Base-by-base conservation (phyloP, 2,888 invertebrate species). In the Beris morrisii region DNA sequence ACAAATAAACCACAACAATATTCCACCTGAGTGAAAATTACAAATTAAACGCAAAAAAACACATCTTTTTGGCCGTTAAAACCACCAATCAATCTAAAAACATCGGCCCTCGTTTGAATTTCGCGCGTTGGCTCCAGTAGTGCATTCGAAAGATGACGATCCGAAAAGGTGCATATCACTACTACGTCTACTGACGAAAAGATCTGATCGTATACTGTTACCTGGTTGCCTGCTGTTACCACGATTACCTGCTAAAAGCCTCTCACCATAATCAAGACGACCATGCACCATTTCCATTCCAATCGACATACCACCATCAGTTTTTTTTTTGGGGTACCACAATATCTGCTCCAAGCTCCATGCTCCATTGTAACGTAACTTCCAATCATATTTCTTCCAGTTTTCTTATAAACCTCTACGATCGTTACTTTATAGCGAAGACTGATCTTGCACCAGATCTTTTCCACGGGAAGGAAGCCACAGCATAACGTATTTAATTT, bases 181-280 rank as follows among this genome's bases (percentile, higher is more conserved):
- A 58, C 58, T 13, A 50, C 67, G 67, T 67, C 67, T 63, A 48
- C 46, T 50, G 32, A 28, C 59, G 61, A 67, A 48, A 57, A 52
- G 63, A 61, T 63, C 50, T 63, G 43, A 43, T 57, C 52, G 45
- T 56, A 48, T 55, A 67, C 67, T 67, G 63, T 44, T 67, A 56
- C 67, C 31, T 38, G 52, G 48, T 50, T n/a, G 22, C 55, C 28
- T 11, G 46, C 61, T 55, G 15, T 61, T 61, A 55, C 61, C 61
- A 44, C 44, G 43, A 7, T 57, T 57, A 57, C 43, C 56, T 56
- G 56, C 11, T 43, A n/a, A 7, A 38, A 56, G 38, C 9, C 38
- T 38, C 38, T 38, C 38, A 7, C 38, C 9, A 38, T 38, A 9
- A 38, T 38, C 38, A 38, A 38, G 22, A 22, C 22, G 22, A 22